Percentiles rank a stretch among this genome's conserved stretches.
Conservation (phyloP, 2,888 invertebrate genomes). For the Ischnus inquisitorius region DNA sequence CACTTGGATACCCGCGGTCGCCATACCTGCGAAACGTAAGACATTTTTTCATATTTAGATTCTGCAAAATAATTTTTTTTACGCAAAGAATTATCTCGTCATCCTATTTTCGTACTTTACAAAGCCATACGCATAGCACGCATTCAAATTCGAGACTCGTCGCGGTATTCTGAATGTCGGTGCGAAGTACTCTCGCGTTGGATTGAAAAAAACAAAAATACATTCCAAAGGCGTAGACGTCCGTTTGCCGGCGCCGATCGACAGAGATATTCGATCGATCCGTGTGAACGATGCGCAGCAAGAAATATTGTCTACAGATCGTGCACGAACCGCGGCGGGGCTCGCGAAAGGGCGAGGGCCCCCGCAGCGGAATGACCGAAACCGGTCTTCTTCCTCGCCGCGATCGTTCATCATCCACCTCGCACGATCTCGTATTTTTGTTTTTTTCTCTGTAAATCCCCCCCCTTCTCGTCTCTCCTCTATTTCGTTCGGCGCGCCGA, state of each 20-base stretch:
- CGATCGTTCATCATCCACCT: conserved; percentile 59
- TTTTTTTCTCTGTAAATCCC: conserved; percentile 12
- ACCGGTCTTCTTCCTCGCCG: conserved; percentile 51
- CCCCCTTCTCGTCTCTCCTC: conserved; percentile 16
- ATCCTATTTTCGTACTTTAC: no score
- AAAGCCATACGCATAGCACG: no score
- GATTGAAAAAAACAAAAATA: conserved; percentile 14
- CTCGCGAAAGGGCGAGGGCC: conserved; percentile 35
- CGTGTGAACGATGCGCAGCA: neutral
- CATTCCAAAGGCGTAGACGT: conserved; percentile 23
- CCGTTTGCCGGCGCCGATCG: conserved; percentile 50
- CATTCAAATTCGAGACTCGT: no score
- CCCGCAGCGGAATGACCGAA: conserved; percentile 59
- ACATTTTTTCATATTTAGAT: conserved; percentile 23
- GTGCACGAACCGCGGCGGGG: conserved; percentile 25
- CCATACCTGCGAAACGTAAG: conserved; percentile 78
- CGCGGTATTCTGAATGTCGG: no score
- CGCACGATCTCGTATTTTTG: neutral
- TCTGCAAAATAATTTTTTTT: no score
- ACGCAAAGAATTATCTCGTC: no score
- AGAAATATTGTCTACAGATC: conserved; percentile 11
- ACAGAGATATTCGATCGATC: conserved; percentile 43
- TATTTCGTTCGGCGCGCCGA: neutral
- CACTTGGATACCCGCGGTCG: conserved; percentile 82
- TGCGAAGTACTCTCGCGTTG: neutral